phyloP scores from a whole-genome alignment of 1,140 invertebrate species.

The Brachionus calyciflorus region DNA sequence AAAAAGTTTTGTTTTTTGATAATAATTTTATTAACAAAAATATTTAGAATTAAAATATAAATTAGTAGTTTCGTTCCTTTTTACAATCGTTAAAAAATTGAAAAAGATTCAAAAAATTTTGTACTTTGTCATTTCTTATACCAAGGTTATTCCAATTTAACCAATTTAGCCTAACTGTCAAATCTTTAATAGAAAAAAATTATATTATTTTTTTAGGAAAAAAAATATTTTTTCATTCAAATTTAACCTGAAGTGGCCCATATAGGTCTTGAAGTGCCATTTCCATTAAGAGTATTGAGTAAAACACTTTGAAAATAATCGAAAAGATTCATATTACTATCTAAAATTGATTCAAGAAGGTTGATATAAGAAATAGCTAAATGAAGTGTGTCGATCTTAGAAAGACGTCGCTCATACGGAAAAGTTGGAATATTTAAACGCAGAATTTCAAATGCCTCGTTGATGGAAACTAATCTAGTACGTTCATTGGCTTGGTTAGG shows the following conservation, averaged over 20 bases:
- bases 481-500: not conserved
- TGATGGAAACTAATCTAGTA: constrained; percentile 28
- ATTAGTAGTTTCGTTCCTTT: not conserved
- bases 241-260: constrained; percentile 26
- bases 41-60: not conserved
- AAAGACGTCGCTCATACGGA: constrained; percentile 94
- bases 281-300: not conserved
- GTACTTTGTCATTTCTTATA: not conserved
- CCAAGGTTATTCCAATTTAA: constrained; percentile 98
- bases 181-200: constrained; percentile 68
- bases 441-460: constrained; percentile 55
- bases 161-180: constrained; percentile 93
- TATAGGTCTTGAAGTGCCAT: not conserved
- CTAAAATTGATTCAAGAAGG: constrained; percentile 84
- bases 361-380: constrained; percentile 97
- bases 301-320: constrained; percentile 49
- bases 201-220: constrained; percentile 58
- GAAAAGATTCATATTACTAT: constrained; percentile 50
- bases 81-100: not conserved
- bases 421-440: constrained; percentile 87
- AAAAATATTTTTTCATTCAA: constrained; percentile 11
- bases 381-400: constrained; percentile 91
- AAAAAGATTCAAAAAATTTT: constrained; percentile 12
- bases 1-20: not conserved
- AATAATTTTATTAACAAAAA: constrained; percentile 30